These are phyloP conservation scores for Chauna torquata DNA, from an alignment of 2,113 vertebrate genomes.

Conservation along the genomic window DNA sequence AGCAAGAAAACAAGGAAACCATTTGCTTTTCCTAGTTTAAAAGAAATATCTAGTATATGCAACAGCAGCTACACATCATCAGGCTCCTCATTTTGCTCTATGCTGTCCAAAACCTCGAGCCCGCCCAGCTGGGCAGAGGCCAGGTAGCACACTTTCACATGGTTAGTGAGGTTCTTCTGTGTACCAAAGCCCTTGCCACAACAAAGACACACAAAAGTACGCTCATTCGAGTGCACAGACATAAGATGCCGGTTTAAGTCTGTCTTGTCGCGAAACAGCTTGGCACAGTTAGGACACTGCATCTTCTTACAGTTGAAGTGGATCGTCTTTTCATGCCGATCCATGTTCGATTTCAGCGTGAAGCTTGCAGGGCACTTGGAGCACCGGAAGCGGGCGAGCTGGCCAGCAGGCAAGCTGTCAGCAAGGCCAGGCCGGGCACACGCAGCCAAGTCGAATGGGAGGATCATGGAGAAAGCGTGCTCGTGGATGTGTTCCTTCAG, in stretches of 20 bases:
- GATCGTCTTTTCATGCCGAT: slow-evolving; percentile 81
- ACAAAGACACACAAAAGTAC: slow-evolving; percentile 67
- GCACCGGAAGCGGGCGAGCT: slow-evolving; percentile 79
- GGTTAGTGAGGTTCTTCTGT: slow-evolving; percentile 81
- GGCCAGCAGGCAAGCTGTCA: background rate
- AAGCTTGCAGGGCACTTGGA: slow-evolving; percentile 82
- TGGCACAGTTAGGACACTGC: slow-evolving; percentile 78
- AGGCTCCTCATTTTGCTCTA: slow-evolving; percentile 10
- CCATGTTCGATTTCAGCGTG: slow-evolving; percentile 84
- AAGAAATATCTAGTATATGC: rapidly evolving
- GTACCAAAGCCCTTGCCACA: slow-evolving; percentile 81
- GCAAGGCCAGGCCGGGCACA: background rate
- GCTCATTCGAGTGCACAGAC: slow-evolving; percentile 77
- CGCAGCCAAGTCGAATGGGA: slow-evolving; percentile 70
- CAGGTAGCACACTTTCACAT: slow-evolving; percentile 77
- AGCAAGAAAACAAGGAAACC: background rate
- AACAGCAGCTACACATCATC: background rate
- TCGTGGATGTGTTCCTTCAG: slow-evolving; percentile 79
- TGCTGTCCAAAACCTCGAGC: background rate
- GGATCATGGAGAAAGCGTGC: slow-evolving; percentile 72
- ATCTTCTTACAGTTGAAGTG: slow-evolving; percentile 84
- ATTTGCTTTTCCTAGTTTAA: background rate
- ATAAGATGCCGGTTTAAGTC: slow-evolving; percentile 78
- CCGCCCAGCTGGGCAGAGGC: slow-evolving; percentile 44
- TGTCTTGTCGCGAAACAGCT: slow-evolving; percentile 79